Conservation (phyloP, 2,888 invertebrate species). For the Idaea dimidiata region DNA sequence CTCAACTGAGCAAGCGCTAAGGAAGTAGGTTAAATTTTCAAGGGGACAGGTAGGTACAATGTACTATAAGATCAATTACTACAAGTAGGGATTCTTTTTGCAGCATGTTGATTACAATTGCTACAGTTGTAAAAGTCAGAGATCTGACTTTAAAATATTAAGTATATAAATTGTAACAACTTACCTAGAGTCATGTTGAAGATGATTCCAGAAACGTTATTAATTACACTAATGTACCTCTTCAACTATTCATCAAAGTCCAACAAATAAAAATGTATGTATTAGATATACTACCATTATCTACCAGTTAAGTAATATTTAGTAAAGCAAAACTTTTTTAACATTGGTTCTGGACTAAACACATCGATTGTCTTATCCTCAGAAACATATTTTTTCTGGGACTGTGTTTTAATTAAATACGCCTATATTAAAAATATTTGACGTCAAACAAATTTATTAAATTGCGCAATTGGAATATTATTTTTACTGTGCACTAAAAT, state of each 20-base stretch:
- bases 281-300: background rate
- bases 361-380: slow-evolving; percentile 11
- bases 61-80: background rate
- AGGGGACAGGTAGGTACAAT: background rate
- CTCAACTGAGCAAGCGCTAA: background rate
- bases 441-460: slow-evolving; percentile 13
- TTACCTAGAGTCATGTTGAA: background rate
- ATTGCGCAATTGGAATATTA: slow-evolving; percentile 27
- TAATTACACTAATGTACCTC: background rate
- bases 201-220: background rate
- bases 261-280: background rate
- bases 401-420: background rate
- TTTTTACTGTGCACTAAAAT: slow-evolving; percentile 33
- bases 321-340: slow-evolving; percentile 5
- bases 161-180: background rate
- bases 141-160: too few species aligned
- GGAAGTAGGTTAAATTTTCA: background rate
- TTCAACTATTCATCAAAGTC: background rate
- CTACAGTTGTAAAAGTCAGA: background rate
- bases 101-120: background rate
- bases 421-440: slow-evolving; percentile 5
- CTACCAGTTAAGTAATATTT: slow-evolving; percentile 2
- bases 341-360: slow-evolving; percentile 11
- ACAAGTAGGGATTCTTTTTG: background rate
- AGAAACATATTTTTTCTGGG: background rate